A percentile compares a stretch with the other conserved stretches of the same genome.
Conservation (phyloP, 2,888 invertebrate species). For the Hyposoter dolosus region DNA sequence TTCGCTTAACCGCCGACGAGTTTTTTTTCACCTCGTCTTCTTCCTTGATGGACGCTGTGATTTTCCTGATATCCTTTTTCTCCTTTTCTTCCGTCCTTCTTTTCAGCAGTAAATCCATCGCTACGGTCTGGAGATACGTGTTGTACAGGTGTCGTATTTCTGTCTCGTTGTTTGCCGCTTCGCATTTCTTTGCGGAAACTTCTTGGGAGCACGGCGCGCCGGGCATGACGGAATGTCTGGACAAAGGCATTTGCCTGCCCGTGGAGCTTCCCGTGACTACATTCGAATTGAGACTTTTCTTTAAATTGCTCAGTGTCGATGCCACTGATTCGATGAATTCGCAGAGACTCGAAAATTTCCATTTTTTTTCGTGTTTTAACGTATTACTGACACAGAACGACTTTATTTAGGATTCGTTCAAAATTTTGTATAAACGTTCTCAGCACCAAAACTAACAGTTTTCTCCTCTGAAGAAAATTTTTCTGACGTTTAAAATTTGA, state of each 20-base stretch:
- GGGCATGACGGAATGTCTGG: conserved; percentile 61
- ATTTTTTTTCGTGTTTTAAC: too few relatives aligned
- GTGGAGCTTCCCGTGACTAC: neutral
- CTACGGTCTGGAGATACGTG: conserved; percentile 71
- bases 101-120: conserved; percentile 70
- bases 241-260: neutral
- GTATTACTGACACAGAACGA: too few relatives aligned
- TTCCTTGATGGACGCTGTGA: conserved; percentile 72
- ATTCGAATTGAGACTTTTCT: neutral
- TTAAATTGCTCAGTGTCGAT: too few relatives aligned
- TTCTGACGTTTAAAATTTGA: too few relatives aligned
- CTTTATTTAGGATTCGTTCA: too few relatives aligned
- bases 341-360: too few relatives aligned
- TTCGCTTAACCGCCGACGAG: conserved; percentile 67
- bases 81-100: conserved; percentile 70
- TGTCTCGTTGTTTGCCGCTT: conserved; percentile 64
- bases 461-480: too few relatives aligned
- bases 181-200: conserved; percentile 49
- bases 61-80: conserved; percentile 60
- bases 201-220: conserved; percentile 35
- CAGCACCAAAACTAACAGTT: too few relatives aligned
- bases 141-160: conserved; percentile 74
- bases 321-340: too few relatives aligned
- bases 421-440: too few relatives aligned
- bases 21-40: conserved; percentile 68